phyloP scores from a whole-genome alignment of 2,888 invertebrate genomes.

The Ormyrus rosae region DNA sequence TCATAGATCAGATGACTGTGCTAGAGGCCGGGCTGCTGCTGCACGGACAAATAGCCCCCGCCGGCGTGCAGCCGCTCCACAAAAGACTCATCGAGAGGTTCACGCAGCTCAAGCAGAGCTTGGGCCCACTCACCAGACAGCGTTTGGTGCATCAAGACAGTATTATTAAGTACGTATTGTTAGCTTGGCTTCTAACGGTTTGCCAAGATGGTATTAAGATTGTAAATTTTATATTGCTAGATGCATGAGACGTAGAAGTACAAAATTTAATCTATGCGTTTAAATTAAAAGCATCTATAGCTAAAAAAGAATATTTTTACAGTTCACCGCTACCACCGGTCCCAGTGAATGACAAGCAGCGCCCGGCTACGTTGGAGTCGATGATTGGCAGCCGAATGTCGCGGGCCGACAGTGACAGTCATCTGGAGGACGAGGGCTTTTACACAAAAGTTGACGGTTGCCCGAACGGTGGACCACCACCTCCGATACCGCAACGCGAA shows the following conservation, averaged over 20 bases:
- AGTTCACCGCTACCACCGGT: constrained; percentile 89
- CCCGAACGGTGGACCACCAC: constrained; percentile 71
- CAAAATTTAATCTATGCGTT: background rate
- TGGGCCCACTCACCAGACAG: constrained; percentile 80
- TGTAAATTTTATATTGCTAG: background rate
- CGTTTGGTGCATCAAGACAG: constrained; percentile 82
- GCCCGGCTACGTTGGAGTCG: constrained; percentile 70
- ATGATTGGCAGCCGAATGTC: constrained; percentile 65
- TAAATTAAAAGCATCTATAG: background rate
- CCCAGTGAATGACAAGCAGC: constrained; percentile 78
- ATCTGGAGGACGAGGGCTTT: constrained; percentile 72
- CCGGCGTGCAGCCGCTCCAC: constrained; percentile 94
- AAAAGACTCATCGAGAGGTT: constrained; percentile 92
- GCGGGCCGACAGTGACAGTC: constrained; percentile 70
- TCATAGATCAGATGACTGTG: constrained; percentile 87
- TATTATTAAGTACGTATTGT: constrained; percentile 84
- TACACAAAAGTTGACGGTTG: constrained; percentile 71
- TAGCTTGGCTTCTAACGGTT: background rate
- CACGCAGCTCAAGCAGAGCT: constrained; percentile 87
- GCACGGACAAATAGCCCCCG: constrained; percentile 90
- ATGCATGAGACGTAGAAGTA: background rate
- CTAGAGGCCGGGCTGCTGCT: constrained; percentile 90
- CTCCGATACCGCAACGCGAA: constrained; percentile 80
- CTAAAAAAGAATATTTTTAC: constrained; percentile 42
- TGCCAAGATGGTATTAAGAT: too few species aligned